Evolutionary conservation across 2,888 invertebrate genomes (phyloP), one percentile per base, ranked within the genome.

Genomic region (Stomorhina lunata): DNA sequence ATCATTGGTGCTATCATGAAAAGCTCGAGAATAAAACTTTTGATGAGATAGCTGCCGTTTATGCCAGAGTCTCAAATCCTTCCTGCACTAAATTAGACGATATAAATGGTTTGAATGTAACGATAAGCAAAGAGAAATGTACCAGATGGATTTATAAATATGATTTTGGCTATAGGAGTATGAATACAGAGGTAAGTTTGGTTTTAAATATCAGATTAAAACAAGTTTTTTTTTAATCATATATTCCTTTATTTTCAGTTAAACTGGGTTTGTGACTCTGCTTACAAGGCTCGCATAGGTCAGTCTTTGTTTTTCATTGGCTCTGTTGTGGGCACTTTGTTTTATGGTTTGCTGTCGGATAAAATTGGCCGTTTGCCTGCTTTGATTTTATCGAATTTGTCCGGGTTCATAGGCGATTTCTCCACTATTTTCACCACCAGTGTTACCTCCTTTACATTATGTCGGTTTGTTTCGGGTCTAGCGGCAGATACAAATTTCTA

Each of bases 271-370:
- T 94, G 94, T 87, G 92, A 92, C 9, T 91, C 93, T n/a, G 91
- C 92, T 75, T 94, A 94, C 92, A 93, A 93, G 87, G 92, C 93
- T 17, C 92, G 92, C 25, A 87, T 93, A 43, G 93, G 93, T 1
- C 94, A 94, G 87, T 93, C 93, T 10, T 89, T 93, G 85, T 94
- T 93, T 88, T 94, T 94, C 86, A 90, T 93, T 79, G 94, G 94
- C 10, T 93, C 93, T 22, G 92, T 93, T 15, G 87, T 93, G 59
- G 94, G 94, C 1, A 93, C 93, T 48, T 87, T 94, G 6, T 87
- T 91, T 53, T 92, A 94, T 84, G 94, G 94, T 9, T 88, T 93
- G 61, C 87, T 94, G 22, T 93, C 94, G 5, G 94, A 94, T 88
- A 91, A 91, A 84, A 92, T 93, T 81, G 94, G 91, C 25, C 91